Conservation (phyloP, 2,797 vertebrate species). For the Leucoraja ocellata region DNA sequence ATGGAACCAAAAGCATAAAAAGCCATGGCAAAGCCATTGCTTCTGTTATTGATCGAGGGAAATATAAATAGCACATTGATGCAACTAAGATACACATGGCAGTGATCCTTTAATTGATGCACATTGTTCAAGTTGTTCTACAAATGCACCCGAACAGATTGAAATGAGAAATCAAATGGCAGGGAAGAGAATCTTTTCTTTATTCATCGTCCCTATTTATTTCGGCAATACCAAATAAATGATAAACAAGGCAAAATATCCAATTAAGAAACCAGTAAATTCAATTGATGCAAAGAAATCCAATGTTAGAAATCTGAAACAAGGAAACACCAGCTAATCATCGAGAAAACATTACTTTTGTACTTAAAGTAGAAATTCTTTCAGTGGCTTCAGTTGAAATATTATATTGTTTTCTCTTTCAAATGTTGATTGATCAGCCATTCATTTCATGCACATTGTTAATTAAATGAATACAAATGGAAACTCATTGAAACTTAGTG, state of each 20-base stretch:
- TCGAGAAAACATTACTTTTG: not conserved
- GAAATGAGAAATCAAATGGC: not conserved
- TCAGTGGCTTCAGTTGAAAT: not conserved
- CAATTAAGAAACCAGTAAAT: not conserved
- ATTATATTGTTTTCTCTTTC: not conserved
- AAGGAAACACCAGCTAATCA: no score
- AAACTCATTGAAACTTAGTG: not conserved
- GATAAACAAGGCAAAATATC: not conserved
- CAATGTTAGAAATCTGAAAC: not conserved
- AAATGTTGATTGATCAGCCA: not conserved
- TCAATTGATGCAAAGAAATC: not conserved
- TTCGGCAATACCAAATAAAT: not conserved
- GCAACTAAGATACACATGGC: not conserved
- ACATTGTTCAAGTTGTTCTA: not conserved
- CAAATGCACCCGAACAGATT: not conserved
- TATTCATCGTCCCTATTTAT: not conserved
- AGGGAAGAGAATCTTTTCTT: not conserved
- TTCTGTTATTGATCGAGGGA: not conserved
- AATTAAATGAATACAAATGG: not conserved
- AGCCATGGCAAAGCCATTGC: not conserved
- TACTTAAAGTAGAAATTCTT: not conserved
- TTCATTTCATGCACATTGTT: not conserved
- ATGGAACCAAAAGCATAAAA: not conserved
- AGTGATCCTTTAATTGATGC: not conserved
- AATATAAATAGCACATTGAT: not conserved